A percentile compares a stretch with the other conserved stretches of the same genome.
These are phyloP conservation scores for Melikaiella ostensackeni DNA, from an alignment of 2,888 invertebrate species.

Conservation along the genomic window DNA sequence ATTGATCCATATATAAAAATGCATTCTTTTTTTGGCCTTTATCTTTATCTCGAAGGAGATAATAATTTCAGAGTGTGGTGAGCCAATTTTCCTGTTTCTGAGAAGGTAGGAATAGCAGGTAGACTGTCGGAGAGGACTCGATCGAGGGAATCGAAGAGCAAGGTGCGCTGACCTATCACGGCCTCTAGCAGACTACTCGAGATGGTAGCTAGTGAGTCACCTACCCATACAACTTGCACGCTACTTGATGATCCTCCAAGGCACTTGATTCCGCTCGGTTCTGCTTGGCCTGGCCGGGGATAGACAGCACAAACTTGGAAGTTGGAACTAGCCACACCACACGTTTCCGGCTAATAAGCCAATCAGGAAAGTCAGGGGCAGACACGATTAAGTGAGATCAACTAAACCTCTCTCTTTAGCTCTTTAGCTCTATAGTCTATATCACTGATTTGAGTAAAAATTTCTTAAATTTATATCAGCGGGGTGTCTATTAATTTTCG, in stretches of 20 bases:
- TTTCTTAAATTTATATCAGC: no score
- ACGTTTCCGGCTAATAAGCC: background rate
- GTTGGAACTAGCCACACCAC: background rate
- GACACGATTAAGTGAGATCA: background rate
- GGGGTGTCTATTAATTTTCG: no score
- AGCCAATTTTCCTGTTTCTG: background rate
- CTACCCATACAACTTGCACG: slow-evolving; percentile 45
- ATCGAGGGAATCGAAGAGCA: slow-evolving; percentile 55
- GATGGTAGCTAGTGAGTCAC: slow-evolving; percentile 57
- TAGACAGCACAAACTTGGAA: background rate
- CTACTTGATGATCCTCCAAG: background rate
- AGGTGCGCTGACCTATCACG: slow-evolving; percentile 68
- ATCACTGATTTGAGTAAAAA: background rate
- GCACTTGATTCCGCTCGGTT: slow-evolving; percentile 57
- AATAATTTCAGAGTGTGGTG: background rate
- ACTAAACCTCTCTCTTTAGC: background rate
- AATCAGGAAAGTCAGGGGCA: background rate
- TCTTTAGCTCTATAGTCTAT: background rate
- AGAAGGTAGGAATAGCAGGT: background rate
- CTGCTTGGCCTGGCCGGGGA: slow-evolving; percentile 49
- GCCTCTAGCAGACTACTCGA: slow-evolving; percentile 59
- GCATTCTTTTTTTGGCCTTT: background rate
- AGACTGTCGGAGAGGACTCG: background rate
- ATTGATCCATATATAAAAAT: background rate
- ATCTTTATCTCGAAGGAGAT: background rate